Percentiles rank a stretch among this genome's conserved stretches.
Conservation (phyloP, 2,797 vertebrate genomes). For the Enteromius afrohamiltoni region DNA sequence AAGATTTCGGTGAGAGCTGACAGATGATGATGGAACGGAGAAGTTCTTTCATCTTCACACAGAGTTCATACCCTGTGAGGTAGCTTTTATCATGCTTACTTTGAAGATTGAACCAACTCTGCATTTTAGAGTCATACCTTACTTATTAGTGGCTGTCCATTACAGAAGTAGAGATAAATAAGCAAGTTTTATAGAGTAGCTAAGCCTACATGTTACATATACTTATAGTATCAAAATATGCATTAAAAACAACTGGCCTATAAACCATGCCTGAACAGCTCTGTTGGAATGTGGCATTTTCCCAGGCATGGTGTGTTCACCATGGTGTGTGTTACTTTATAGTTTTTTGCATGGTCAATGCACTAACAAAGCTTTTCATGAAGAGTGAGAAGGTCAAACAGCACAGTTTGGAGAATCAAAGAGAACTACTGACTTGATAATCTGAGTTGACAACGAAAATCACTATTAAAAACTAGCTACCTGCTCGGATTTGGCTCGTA, state of each 20-base stretch:
- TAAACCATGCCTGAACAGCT: constrained; percentile 6
- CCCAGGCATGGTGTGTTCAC: neutral
- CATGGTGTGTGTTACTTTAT: too few species aligned
- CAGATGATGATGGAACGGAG: constrained; percentile 38
- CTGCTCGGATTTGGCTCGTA: neutral
- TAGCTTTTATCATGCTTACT: constrained; percentile 51
- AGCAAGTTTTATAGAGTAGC: neutral
- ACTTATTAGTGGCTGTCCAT: constrained; percentile 13
- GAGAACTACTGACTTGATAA: constrained; percentile 63
- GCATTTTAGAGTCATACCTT: constrained; percentile 29
- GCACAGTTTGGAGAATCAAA: constrained; percentile 74
- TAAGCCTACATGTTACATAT: neutral
- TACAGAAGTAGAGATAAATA: constrained; percentile 17
- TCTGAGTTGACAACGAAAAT: constrained; percentile 43
- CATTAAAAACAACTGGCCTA: neutral
- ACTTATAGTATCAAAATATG: neutral
- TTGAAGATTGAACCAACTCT: constrained; percentile 50
- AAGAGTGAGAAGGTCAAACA: constrained; percentile 64
- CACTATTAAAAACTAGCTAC: neutral
- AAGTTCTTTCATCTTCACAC: constrained; percentile 50
- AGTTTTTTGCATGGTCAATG: constrained; percentile 26
- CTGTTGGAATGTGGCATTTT: neutral
- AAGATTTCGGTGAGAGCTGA: constrained; percentile 29
- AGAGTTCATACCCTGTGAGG: neutral
- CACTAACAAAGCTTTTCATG: constrained; percentile 49